Conservation (phyloP, 2,888 invertebrate species). For the Desoria tigrina region DNA sequence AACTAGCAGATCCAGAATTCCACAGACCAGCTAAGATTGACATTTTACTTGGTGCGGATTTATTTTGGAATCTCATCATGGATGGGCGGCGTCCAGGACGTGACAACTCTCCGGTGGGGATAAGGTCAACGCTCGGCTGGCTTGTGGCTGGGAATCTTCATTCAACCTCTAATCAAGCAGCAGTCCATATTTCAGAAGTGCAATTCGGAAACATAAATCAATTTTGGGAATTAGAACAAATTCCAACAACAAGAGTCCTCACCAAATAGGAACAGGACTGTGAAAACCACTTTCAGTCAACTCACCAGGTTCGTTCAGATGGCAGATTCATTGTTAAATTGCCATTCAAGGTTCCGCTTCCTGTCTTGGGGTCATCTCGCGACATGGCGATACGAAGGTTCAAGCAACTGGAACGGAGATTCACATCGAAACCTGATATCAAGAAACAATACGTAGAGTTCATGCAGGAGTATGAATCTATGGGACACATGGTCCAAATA, state of each 20-base stretch:
- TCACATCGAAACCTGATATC: not conserved
- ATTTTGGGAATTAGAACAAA: not conserved
- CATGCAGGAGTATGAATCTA: not conserved
- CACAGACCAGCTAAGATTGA: not conserved
- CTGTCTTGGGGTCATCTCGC: not conserved
- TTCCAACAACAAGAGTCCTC: not conserved
- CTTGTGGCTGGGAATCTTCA: not conserved
- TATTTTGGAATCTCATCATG: not conserved
- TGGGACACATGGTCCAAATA: not conserved
- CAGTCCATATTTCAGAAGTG: not conserved
- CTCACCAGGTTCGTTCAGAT: not conserved
- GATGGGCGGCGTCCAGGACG: not conserved
- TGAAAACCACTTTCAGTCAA: not conserved
- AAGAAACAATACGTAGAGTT: not conserved
- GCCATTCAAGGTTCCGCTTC: not conserved
- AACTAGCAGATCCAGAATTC: constrained; percentile 2
- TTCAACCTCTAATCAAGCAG: not conserved
- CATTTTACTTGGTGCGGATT: not conserved
- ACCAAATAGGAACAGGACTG: not conserved
- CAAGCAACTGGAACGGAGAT: not conserved
- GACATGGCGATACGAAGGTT: not conserved
- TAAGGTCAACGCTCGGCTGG: not conserved
- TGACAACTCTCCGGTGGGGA: not conserved
- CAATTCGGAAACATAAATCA: not conserved
- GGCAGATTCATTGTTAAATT: not conserved